These are phyloP conservation scores for Narcine bancroftii DNA, from an alignment of 2,113 vertebrate genomes.

Conservation along the genomic window DNA sequence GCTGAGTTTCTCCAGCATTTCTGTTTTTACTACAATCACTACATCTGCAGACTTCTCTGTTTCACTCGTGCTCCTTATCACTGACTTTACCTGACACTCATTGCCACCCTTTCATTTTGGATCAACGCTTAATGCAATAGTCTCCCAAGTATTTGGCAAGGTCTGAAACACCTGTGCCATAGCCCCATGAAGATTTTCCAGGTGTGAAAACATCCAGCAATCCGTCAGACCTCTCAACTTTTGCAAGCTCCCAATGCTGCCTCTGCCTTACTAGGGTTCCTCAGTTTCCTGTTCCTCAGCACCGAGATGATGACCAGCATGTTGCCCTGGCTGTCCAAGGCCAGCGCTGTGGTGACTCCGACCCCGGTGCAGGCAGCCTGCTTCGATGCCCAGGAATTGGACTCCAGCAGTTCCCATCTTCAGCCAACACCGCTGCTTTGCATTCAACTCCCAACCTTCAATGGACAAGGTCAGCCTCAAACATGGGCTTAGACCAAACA, in stretches of 20 bases:
- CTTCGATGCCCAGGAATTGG: conserved; percentile 45
- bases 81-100: too few relatives aligned
- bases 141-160: too few relatives aligned
- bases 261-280: conserved; percentile 63
- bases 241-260: not conserved
- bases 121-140: too few relatives aligned
- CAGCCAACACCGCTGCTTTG: conserved; percentile 40
- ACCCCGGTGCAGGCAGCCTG: conserved; percentile 41
- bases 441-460: not conserved
- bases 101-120: too few relatives aligned
- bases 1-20: too few relatives aligned
- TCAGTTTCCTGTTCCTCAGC: conserved; percentile 69
- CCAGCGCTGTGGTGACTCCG: conserved; percentile 57
- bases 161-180: too few relatives aligned
- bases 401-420: conserved; percentile 52
- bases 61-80: too few relatives aligned
- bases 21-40: too few relatives aligned
- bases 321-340: conserved; percentile 68
- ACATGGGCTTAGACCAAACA: not conserved
- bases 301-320: conserved; percentile 67
- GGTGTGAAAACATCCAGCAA: too few relatives aligned
- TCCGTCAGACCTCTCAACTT: not conserved
- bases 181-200: too few relatives aligned
- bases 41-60: too few relatives aligned
- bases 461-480: not conserved